Conservation (phyloP, 2,888 invertebrate genomes). For the Drosophila buzzatii region DNA sequence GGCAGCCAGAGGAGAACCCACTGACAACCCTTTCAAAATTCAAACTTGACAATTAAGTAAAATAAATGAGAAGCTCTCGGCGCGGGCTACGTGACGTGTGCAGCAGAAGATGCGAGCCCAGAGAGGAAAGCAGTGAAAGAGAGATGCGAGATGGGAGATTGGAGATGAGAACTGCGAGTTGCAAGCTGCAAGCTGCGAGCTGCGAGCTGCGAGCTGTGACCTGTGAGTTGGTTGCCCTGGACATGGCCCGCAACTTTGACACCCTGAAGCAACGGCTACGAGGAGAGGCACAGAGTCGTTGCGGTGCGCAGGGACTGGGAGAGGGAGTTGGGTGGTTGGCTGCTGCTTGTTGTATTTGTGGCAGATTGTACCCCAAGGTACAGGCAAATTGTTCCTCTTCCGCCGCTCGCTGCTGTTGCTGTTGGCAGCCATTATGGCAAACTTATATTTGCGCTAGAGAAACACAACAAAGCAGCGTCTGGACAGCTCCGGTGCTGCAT, state of each 20-base stretch:
- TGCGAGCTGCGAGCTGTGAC: slow-evolving; percentile 37
- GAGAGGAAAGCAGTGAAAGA: slow-evolving; percentile 15
- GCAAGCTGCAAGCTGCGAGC: slow-evolving; percentile 9
- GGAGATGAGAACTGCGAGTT: slow-evolving; percentile 19
- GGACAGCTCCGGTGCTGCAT: slow-evolving; percentile 6
- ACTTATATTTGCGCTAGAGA: slow-evolving; percentile 78
- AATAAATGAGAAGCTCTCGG: slow-evolving; percentile 79
- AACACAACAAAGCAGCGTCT: slow-evolving; percentile 65
- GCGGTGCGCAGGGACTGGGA: neutral
- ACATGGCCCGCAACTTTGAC: slow-evolving; percentile 69
- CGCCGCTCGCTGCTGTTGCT: slow-evolving; percentile 48
- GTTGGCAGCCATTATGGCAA: slow-evolving; percentile 78
- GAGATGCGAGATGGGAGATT: neutral
- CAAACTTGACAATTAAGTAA: slow-evolving; percentile 82
- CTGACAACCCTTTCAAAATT: slow-evolving; percentile 78
- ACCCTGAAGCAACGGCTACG: slow-evolving; percentile 47
- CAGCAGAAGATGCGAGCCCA: slow-evolving; percentile 61
- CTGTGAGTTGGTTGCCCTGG: slow-evolving; percentile 42
- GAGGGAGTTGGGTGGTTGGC: slow-evolving; percentile 10
- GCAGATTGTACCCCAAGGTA: slow-evolving; percentile 80
- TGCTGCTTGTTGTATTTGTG: slow-evolving; percentile 53
- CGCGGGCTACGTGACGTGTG: slow-evolving; percentile 67
- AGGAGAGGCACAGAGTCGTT: slow-evolving; percentile 8
- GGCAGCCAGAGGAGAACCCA: slow-evolving; percentile 20
- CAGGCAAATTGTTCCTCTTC: slow-evolving; percentile 42